These are phyloP conservation scores for Chloroclysta siterata DNA, from an alignment of 2,888 invertebrate species.

Conservation along the genomic window DNA sequence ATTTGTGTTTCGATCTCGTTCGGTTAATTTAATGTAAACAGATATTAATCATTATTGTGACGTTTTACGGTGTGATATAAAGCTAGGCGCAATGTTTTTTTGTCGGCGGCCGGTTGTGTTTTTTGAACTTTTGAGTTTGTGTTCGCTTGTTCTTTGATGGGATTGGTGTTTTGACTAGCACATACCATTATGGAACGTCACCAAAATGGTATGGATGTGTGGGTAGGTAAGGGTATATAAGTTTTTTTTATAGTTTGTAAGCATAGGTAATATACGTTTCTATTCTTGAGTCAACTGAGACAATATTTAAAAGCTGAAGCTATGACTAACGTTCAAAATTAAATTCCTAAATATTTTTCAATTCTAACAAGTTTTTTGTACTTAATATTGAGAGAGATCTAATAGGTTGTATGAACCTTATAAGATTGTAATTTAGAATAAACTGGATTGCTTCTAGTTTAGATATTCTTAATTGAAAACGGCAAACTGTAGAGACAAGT, in stretches of 20 bases:
- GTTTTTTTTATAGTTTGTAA: slow-evolving; percentile 45
- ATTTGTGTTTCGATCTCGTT: slow-evolving; percentile 76
- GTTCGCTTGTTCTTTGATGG: slow-evolving; percentile 57
- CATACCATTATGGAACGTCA: slow-evolving; percentile 85
- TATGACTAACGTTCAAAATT: neutral
- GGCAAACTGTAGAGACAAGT: neutral
- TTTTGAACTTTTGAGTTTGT: slow-evolving; percentile 54
- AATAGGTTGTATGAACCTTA: neutral
- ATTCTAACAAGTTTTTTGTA: neutral
- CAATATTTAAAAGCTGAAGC: neutral
- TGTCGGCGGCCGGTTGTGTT: slow-evolving; percentile 52
- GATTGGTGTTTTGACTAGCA: slow-evolving; percentile 55
- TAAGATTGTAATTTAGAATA: neutral
- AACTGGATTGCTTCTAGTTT: neutral
- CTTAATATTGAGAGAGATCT: neutral
- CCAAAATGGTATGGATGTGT: slow-evolving; percentile 86
- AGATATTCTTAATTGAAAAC: neutral
- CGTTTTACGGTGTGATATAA: slow-evolving; percentile 68
- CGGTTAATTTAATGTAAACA: slow-evolving; percentile 80
- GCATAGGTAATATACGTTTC: neutral
- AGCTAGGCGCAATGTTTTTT: slow-evolving; percentile 61
- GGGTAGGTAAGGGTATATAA: slow-evolving; percentile 84
- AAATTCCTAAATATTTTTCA: neutral
- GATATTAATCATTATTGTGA: slow-evolving; percentile 75
- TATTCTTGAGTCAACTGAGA: neutral